phyloP scores from a whole-genome alignment of 2,888 invertebrate genomes.

The Dusona sp. region DNA sequence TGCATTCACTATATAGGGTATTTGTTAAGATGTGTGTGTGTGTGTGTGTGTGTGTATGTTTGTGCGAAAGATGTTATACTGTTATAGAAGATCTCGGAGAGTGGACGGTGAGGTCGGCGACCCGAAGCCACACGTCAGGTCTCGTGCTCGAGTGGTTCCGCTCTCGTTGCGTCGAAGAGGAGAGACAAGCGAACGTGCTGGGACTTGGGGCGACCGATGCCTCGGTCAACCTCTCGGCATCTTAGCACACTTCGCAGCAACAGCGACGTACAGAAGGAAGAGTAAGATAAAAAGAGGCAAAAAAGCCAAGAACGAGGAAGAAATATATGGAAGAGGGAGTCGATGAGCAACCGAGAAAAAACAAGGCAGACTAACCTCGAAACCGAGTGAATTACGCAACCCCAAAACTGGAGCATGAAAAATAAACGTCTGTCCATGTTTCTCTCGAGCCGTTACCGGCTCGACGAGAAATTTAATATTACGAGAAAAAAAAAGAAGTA shows the following conservation, averaged over 20 bases:
- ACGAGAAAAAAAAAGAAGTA: neutral
- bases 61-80: constrained; percentile 25
- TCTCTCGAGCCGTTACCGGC: neutral
- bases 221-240: constrained; percentile 39
- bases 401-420: neutral
- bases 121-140: constrained; percentile 53
- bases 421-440: neutral
- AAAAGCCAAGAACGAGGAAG: neutral
- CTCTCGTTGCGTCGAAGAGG: constrained; percentile 34
- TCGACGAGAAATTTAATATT: neutral
- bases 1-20: neutral
- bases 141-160: constrained; percentile 51
- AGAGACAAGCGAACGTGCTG: constrained; percentile 47
- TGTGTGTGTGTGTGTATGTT: neutral
- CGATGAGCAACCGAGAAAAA: neutral
- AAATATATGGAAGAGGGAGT: neutral
- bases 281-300: neutral
- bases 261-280: constrained; percentile 6
- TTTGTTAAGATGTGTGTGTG: neutral
- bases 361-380: constrained; percentile 7
- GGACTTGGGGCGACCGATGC: constrained; percentile 41
- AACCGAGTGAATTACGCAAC: constrained; percentile 16
- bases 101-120: constrained; percentile 57
- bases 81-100: constrained; percentile 24
- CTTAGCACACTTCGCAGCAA: constrained; percentile 55